Evolutionary conservation across 2,113 vertebrate species (phyloP).

Genomic region (Probosciger aterrimus): DNA sequence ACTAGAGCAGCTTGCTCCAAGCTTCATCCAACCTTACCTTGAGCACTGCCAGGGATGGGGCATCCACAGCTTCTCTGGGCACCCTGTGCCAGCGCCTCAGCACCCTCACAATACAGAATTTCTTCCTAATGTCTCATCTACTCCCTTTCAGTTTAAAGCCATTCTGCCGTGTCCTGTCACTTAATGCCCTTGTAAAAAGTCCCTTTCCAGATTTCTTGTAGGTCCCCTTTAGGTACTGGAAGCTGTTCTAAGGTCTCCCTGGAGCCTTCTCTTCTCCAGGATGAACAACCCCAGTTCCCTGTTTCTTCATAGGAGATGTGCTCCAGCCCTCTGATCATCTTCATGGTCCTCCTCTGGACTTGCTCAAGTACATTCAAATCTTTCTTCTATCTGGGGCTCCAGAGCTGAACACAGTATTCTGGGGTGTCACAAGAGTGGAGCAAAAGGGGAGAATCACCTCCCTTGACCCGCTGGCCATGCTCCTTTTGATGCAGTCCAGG

Average conservation of each 20-base stretch:
- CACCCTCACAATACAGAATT: not conserved
- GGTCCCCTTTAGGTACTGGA: not conserved
- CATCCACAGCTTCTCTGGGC: not conserved
- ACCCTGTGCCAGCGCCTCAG: not conserved
- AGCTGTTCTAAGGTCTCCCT: not conserved
- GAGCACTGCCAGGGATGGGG: not conserved
- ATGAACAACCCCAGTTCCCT: not conserved
- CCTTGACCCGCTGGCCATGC: not conserved
- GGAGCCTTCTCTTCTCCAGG: not conserved
- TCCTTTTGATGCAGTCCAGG: not conserved
- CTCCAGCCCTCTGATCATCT: not conserved
- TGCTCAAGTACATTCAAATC: not conserved
- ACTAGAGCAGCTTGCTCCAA: not conserved
- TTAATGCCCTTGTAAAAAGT: not conserved
- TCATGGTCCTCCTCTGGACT: not conserved
- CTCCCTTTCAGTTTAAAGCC: not conserved
- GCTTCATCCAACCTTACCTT: not conserved
- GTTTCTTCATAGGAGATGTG: not conserved
- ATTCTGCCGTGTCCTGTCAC: not conserved
- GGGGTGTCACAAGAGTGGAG: not conserved
- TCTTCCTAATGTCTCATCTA: not conserved
- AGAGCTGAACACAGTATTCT: not conserved
- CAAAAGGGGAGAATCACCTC: not conserved
- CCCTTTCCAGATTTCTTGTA: not conserved
- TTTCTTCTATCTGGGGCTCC: not conserved